Evolutionary conservation across 2,888 invertebrate species (phyloP).

Genomic region (Agriotes lineatus): DNA sequence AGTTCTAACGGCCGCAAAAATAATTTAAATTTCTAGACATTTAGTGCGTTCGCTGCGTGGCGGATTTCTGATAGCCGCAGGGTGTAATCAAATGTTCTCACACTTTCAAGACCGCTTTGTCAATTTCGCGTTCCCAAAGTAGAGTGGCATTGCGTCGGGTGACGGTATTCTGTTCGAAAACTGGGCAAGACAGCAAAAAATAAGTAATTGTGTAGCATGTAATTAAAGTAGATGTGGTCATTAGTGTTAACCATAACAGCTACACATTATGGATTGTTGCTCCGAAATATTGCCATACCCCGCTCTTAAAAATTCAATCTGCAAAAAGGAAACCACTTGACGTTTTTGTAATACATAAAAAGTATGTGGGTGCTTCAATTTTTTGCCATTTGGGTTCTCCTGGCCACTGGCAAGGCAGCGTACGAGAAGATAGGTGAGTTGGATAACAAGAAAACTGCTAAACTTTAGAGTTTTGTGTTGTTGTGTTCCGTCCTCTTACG

Average conservation of each 20-base stretch:
- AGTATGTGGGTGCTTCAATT: constrained; percentile 39
- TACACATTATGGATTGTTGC: constrained; percentile 31
- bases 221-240: constrained; percentile 28
- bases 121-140: background rate
- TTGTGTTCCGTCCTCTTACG: constrained; percentile 6
- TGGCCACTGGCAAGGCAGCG: constrained; percentile 31
- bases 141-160: constrained; percentile 2
- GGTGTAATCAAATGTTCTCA: constrained; percentile 2
- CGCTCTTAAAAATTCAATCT: constrained; percentile 28
- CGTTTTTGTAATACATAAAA: constrained; percentile 25
- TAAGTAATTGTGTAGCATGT: constrained; percentile 16
- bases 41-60: constrained; percentile 1
- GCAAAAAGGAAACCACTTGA: constrained; percentile 25
- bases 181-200: constrained; percentile 9
- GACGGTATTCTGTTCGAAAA: constrained; percentile 9
- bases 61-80: background rate
- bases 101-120: background rate
- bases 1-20: background rate
- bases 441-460: constrained; percentile 26
- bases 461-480: constrained; percentile 26
- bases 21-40: background rate
- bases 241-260: constrained; percentile 24
- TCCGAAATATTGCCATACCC: constrained; percentile 21
- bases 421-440: constrained; percentile 42
- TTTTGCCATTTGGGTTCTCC: constrained; percentile 31